Percentiles rank a stretch among this genome's conserved stretches.
Evolutionary conservation across 2,113 vertebrate genomes (phyloP).

Genomic region (Entomyzon cyanotis): DNA sequence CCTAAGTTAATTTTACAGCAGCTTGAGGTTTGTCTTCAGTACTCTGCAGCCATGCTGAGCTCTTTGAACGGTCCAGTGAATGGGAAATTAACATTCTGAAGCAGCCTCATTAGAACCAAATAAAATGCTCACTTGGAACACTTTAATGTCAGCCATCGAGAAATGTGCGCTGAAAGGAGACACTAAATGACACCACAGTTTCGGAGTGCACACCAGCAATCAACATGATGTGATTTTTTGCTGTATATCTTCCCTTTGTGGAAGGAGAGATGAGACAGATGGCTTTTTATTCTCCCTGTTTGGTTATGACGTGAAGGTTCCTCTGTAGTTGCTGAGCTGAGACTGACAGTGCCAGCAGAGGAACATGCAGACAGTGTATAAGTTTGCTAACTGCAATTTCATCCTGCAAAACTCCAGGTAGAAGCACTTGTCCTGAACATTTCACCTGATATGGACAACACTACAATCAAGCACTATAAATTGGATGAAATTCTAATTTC

Average conservation of each 20-base stretch:
- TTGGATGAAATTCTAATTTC: not conserved
- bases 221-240: not conserved
- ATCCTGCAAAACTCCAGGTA: not conserved
- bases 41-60: constrained; percentile 23
- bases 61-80: constrained; percentile 23
- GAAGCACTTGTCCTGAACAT: not conserved
- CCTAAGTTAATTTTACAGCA: constrained; percentile 64
- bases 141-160: not conserved
- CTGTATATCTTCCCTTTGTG: not conserved
- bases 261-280: not conserved
- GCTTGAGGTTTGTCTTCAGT: constrained; percentile 55
- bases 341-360: not conserved
- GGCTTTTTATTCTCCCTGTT: not conserved
- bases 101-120: constrained; percentile 34
- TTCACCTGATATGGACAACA: not conserved
- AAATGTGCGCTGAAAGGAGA: not conserved
- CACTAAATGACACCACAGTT: not conserved
- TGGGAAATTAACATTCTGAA: constrained; percentile 53
- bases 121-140: not conserved
- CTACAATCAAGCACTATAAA: not conserved
- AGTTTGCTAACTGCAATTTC: not conserved
- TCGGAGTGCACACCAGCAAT: not conserved
- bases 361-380: not conserved
- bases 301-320: not conserved
- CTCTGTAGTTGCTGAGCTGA: not conserved